Evolutionary conservation across 1,140 invertebrate genomes (phyloP).

Genomic region (Drosophila repletoides): DNA sequence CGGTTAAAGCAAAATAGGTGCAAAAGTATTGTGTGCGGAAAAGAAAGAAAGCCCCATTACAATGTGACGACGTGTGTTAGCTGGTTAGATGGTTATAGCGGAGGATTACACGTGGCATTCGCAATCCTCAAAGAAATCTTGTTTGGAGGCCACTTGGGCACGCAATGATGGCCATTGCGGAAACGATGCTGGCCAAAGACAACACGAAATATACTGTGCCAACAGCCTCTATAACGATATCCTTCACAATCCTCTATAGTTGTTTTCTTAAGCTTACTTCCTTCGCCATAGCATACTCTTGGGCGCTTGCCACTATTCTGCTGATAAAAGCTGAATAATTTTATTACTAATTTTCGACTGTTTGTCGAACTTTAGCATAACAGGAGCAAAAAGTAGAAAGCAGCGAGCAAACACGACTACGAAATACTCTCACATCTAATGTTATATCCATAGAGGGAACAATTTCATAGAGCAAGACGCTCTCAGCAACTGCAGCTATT

Average conservation of each 20-base stretch:
- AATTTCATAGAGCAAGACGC: no score
- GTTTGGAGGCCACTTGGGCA: slow-evolving; percentile 62
- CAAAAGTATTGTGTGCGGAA: slow-evolving; percentile 16
- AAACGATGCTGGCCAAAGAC: slow-evolving; percentile 46
- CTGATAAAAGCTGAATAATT: slow-evolving; percentile 7
- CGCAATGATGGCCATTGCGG: slow-evolving; percentile 59
- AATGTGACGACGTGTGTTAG: slow-evolving; percentile 9
- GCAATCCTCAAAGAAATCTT: slow-evolving; percentile 55
- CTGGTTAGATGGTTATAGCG: slow-evolving; percentile 2
- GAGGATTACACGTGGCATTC: slow-evolving; percentile 59
- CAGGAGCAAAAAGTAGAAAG: not conserved
- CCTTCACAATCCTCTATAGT: not conserved
- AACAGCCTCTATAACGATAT: slow-evolving; percentile 16
- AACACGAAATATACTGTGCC: slow-evolving; percentile 34
- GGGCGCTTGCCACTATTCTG: not conserved
- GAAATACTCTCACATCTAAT: no score
- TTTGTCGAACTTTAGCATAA: not conserved
- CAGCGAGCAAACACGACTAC: no score
- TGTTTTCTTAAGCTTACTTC: not conserved
- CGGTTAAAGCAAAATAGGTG: slow-evolving; percentile 18
- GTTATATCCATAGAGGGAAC: no score
- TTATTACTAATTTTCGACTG: slow-evolving; percentile 1
- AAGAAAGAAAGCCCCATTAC: slow-evolving; percentile 15
- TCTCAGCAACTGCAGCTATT: no score
- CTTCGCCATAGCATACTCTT: slow-evolving; percentile 14